These are phyloP conservation scores for Gallinago nigripennis DNA, from an alignment of 2,797 vertebrate genomes.

Conservation along the genomic window DNA sequence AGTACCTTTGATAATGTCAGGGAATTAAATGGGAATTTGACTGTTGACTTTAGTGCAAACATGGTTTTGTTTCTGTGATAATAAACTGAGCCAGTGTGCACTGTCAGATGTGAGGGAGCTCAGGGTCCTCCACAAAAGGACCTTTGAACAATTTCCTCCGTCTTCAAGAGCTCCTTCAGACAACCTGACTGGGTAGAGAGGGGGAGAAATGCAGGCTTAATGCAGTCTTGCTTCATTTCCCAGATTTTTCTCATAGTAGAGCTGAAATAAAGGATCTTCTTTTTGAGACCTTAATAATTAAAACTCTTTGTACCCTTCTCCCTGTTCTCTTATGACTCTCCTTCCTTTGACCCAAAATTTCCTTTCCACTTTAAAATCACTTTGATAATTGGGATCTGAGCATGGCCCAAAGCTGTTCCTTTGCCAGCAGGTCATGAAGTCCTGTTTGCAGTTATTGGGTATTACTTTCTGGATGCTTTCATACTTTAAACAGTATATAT, in stretches of 20 bases:
- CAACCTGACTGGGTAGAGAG: conserved; percentile 19
- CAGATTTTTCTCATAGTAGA: conserved; percentile 15
- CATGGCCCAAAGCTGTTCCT: background rate
- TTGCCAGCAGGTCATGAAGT: background rate
- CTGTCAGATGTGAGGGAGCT: background rate
- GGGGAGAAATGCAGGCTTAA: conserved; percentile 28
- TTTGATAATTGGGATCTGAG: background rate
- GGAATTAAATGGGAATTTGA: background rate
- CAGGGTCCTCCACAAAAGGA: conserved; percentile 4
- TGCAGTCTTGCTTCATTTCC: background rate
- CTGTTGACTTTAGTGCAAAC: background rate
- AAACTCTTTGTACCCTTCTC: background rate
- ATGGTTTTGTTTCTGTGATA: background rate
- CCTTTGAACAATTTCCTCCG: conserved; percentile 21
- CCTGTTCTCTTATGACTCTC: background rate
- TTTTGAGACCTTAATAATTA: background rate
- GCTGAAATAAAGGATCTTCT: background rate
- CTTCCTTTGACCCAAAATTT: background rate
- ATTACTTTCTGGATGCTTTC: conserved; percentile 26
- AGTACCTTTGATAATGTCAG: conserved; percentile 28
- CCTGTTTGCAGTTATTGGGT: conserved; percentile 11
- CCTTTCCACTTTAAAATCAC: background rate
- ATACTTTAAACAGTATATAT: background rate
- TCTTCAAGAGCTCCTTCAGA: conserved; percentile 56
- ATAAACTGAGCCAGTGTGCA: background rate